Base-by-base conservation (phyloP, 1,140 invertebrate genomes). In the Dysdera silvatica region DNA sequence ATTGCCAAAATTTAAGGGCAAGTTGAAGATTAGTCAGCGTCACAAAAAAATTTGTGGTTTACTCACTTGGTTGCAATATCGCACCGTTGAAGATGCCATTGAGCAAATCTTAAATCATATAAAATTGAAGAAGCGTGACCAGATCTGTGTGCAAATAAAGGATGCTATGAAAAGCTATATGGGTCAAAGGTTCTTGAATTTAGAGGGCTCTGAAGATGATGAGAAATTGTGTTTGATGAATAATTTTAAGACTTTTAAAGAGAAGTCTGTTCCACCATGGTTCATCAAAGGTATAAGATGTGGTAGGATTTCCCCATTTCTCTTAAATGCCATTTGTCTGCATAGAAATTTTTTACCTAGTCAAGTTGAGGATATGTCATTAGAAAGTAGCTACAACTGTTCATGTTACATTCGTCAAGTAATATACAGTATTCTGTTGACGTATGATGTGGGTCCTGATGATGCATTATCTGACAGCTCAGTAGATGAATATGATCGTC, bases 51-150 rank as follows among this genome's bases (percentile, higher is more conserved):
- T 93, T 66, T 76, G 83, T 58, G 80, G 81, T 18, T 75, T 87
- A 3, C 77, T 93, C 0, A 75, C 81, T 33, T 93, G 89, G 89
- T 68, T 93, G 0, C 80, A 83, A 71, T 82, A 87, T 70, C 83
- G 79, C n/a, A 66, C 52, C 12, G 74, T 86, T 14, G 81, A 88
- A 29, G 79, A 81, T 18, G 88, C 86, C 0, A 75, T 89, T 32
- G 67, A 74, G 4, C 49, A 65, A 37, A 49, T 71, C 29, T 29
- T 75, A 26, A 48, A 33, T 16, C 68, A 63, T 56, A 61, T 73
- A 18, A 69, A 71, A 28, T 67, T 68, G 31, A 58, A 69, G 24
- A 67, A 68, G 18, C 61, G 70, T 59, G 53, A 71, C 0, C 40
- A 60, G 49, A 29, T 48, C 4, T 35, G 29, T 56, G n/a, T 65